Evolutionary conservation across 2,888 invertebrate genomes (phyloP).

Genomic region (Pantelozetes paolii): DNA sequence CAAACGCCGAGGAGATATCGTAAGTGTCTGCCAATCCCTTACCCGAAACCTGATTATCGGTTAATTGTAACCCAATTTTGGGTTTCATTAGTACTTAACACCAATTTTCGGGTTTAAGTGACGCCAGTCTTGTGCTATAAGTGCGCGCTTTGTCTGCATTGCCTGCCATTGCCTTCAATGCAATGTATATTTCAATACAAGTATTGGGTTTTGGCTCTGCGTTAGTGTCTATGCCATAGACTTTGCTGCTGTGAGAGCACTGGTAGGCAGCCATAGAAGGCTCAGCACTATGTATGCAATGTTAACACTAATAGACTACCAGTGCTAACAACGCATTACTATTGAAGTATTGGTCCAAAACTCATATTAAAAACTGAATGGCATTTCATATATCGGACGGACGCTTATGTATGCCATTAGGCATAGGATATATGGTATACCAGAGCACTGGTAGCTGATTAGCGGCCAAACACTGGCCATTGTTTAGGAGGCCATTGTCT

Average conservation of each 20-base stretch:
- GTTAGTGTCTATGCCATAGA: no score
- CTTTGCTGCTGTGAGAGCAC: neutral
- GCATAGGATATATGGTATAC: neutral
- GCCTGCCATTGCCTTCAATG: neutral
- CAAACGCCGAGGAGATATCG: neutral
- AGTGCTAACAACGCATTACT: neutral
- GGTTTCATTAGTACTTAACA: neutral
- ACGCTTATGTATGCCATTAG: neutral
- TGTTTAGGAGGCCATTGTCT: no score
- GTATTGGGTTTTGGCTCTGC: no score
- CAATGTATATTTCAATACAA: no score
- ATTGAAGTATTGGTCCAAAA: slow-evolving; percentile 7
- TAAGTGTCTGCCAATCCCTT: slow-evolving; percentile 14
- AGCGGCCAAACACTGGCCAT: neutral
- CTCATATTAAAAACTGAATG: slow-evolving; percentile 7
- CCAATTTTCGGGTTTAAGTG: neutral
- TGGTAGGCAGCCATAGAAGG: slow-evolving; percentile 17
- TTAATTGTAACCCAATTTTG: neutral
- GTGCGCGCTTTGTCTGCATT: slow-evolving; percentile 27
- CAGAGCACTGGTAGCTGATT: neutral
- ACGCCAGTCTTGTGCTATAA: neutral
- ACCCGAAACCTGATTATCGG: neutral
- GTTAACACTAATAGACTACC: no score
- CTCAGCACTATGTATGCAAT: neutral
- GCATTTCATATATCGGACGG: slow-evolving; percentile 16